Evolutionary conservation across 2,888 invertebrate species (phyloP), one percentile per base, ranked within the genome.

Genomic region (Flexamia atlantica): DNA sequence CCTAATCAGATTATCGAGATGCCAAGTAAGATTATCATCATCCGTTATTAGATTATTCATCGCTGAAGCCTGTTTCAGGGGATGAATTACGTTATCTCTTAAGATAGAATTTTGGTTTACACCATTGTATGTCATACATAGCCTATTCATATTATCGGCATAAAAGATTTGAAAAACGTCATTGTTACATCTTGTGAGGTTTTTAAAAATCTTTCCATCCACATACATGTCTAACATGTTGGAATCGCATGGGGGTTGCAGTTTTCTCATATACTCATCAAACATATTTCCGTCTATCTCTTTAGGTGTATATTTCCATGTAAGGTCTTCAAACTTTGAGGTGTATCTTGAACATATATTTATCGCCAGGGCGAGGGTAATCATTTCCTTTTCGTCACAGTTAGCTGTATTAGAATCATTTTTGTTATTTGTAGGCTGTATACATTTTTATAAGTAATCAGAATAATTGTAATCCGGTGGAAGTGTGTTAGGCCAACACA

Each of bases 81-180:
- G 9, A 4, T 28, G 9, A 3, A 64, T 30, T 28, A 64, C 64
- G n/a, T 64, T 64, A 1, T 64, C 64, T 20, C n/a, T 17, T 3
- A 28, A 64, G 7, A 64, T 64, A n/a, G 28, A 28, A 5, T 64
- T 17, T 10, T 64, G 64, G 3, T 17, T 25, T 14, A 64, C 28
- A 1, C 64, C 17, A 30, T 64, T 64, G 14, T 14, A 28, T 17
- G 64, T 64, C 1, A 64, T 64, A 17, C 64, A 64, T 17, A 64
- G 14, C 1, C 28, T 28, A 17, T 64, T 64, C 14, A 17, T 1
- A 28, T 64, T 4, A 14, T 14, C 23, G 53, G 64, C 4, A 14
- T 64, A 64, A 30, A 64, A 64, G 28, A 28, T 28, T 64, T 64
- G 64, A 30, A 64, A 64, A 10, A 64, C 28, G 12, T 64, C 14